Base-by-base conservation (phyloP, 2,888 invertebrate genomes). In the Chrysolina oricalcia region DNA sequence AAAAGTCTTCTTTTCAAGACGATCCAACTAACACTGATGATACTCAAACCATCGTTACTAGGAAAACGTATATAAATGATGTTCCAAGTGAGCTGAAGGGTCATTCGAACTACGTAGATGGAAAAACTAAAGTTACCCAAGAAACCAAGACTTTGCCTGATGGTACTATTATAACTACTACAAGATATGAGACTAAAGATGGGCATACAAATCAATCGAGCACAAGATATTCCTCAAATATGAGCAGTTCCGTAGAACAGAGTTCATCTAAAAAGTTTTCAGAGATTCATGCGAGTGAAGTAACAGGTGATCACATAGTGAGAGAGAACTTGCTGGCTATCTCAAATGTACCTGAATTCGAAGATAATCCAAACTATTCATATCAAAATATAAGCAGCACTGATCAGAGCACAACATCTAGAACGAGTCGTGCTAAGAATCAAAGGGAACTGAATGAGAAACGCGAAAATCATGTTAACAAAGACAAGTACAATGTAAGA, bases 141-240 rank as follows among this genome's bases (percentile, higher is more conserved):
- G 94, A 94, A 82, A 94, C 93, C 0, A 91, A 92, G 80, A 91
- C 92, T 65, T 87, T 93, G 56, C 92, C 92, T 0, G 93, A 93
- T 83, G 94, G 94, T 17, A 92, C 92, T 1, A 91, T 91, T 56
- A 91, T 93, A 0, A 93, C 93, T n/a, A 93, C 93, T 76, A 93
- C 93, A 21, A 91, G 91, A 59, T 92, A 93, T 48, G 93, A 94
- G 85, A 93, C 92, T 46, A 89, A 88, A 72, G 87, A 86, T n/a
- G 83, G 79, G 11, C 80, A 75, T 43, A 82, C 80, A n/a, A 78
- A 78, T 41, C 76, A 78, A 63, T 67, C 77, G 41, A 78, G 65
- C 35, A 79, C 75, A 46, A 80, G 78, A 19, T 78, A 79, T 65
- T 73, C 77, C 23, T 76, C 79, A 19, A 72, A 74, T n/a, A 73